Evolutionary conservation across 2,797 vertebrate genomes (phyloP), one percentile per base, ranked within the genome.

Genomic region (Silurus aristotelis): DNA sequence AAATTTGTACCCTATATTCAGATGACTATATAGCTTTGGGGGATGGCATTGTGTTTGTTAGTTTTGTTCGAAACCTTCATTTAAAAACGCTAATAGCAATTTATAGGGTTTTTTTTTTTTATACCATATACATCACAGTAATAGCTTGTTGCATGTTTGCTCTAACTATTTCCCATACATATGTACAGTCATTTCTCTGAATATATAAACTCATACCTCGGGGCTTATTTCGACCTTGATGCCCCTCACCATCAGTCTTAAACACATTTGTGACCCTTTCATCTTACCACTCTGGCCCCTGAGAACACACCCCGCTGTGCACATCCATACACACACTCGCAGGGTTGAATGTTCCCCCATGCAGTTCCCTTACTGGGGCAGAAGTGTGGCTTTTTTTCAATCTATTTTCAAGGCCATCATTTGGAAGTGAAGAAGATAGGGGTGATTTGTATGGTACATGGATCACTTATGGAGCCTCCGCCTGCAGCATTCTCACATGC

Each of bases 381-480:
- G 83, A n/a, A 71, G 67, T 83, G 77, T 38, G 81, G 55, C 25
- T 78, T 38, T 82, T 89, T 86, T 79, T 17, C 43, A 66, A 77
- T 68, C 55, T 80, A 55, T 83, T 85, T 88, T 78, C 71, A 76
- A 67, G 61, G 64, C 72, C 43, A 84, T 87, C 81, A 78, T 85
- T 86, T 82, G 68, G 75, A 70, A 85, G 58, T 77, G 38, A 20
- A 22, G 43, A 25, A 17, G 25, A 58, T 64, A 19, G 75, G 80
- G 61, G 67, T 82, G 66, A 85, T 88, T 85, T 88, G 55, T 83
- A 73, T 80, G 81, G 84, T 55, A 84, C 76, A 56, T 55, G 31
- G 78, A 80, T 87, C 82, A 82, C 82, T 89, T 87, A 87, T 80
- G 78, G 68, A 87, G 75, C 31, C 66, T 66, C 84, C 61, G 60